phyloP scores from a whole-genome alignment of 2,113 vertebrate genomes.

The Piprites chloris region DNA sequence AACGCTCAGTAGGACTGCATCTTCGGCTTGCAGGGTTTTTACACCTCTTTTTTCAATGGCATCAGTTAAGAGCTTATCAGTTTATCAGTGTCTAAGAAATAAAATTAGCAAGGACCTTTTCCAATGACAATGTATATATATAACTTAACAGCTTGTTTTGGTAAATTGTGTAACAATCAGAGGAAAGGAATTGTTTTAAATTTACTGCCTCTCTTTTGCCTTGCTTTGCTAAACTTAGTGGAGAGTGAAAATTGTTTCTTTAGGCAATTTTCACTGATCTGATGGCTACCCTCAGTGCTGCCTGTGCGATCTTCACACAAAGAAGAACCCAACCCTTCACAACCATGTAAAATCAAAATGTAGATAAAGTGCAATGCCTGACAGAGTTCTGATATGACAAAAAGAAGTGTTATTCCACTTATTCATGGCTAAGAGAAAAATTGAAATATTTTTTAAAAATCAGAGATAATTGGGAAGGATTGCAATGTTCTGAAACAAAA shows the following conservation, averaged over 20 bases:
- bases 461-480: background rate
- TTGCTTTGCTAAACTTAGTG: background rate
- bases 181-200: background rate
- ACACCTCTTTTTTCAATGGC: background rate
- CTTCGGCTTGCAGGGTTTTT: background rate
- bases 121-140: background rate
- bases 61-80: background rate
- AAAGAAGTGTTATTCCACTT: background rate
- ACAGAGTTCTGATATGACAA: background rate
- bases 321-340: background rate
- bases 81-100: background rate
- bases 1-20: background rate
- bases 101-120: conserved; percentile 8
- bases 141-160: background rate
- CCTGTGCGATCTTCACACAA: background rate
- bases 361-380: background rate
- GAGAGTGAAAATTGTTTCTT: conserved; percentile 39
- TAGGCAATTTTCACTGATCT: conserved; percentile 43
- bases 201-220: background rate
- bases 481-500: background rate
- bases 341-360: background rate
- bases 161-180: background rate
- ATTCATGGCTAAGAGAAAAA: background rate
- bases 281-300: background rate
- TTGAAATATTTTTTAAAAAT: background rate